Percentiles rank a stretch among this genome's conserved stretches.
These are phyloP conservation scores for Trichopria drosophilae DNA, from an alignment of 2,888 invertebrate species.

Conservation along the genomic window DNA sequence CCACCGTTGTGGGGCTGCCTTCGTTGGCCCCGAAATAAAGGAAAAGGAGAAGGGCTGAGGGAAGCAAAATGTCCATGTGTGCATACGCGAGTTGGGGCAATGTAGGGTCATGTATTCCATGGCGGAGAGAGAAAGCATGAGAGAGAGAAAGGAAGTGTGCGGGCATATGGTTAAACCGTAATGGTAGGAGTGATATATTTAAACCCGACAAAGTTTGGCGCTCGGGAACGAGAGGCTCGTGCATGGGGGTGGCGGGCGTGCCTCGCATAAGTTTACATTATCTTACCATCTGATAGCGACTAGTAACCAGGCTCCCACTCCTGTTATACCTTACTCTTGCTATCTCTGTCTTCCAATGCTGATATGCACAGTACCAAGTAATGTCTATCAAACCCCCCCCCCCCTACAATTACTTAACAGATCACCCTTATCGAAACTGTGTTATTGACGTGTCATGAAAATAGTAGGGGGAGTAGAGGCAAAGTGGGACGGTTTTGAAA, in stretches of 20 bases:
- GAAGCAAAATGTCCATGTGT: slow-evolving; percentile 8
- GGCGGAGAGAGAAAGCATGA: not conserved
- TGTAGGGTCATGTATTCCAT: slow-evolving; percentile 3
- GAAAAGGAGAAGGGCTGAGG: not conserved
- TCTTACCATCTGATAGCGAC: slow-evolving; percentile 57
- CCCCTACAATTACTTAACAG: no score
- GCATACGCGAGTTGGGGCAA: slow-evolving; percentile 7
- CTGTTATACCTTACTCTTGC: no score
- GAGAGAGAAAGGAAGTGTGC: slow-evolving; percentile 29
- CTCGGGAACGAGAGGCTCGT: slow-evolving; percentile 39
- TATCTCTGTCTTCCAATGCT: no score
- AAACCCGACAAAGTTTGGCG: slow-evolving; percentile 55
- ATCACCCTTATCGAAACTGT: no score
- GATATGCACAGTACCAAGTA: no score
- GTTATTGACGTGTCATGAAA: no score
- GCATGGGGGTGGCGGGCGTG: slow-evolving; percentile 50
- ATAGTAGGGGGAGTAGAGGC: no score
- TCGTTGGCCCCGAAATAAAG: not conserved
- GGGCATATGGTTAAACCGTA: slow-evolving; percentile 56
- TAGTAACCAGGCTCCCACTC: no score
- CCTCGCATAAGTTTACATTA: slow-evolving; percentile 59
- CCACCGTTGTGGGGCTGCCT: slow-evolving; percentile 2
- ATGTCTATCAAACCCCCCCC: no score
- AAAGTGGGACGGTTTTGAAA: no score
- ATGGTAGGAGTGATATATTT: slow-evolving; percentile 56